Base-by-base conservation (phyloP, 2,888 invertebrate genomes). In the Ferdinandea cuprea region DNA sequence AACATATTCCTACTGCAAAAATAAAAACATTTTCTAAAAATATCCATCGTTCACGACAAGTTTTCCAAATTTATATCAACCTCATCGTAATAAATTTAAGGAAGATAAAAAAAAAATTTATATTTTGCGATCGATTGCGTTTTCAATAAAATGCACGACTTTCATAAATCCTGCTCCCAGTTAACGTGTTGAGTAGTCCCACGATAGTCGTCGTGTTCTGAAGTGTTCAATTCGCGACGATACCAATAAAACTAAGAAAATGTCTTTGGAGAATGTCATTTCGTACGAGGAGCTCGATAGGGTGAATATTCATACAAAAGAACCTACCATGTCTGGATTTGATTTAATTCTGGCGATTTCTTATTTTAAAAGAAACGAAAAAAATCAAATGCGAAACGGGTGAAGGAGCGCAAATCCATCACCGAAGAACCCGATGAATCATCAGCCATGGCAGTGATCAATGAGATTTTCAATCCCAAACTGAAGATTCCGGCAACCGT, bases 391-490 rank as follows among this genome's bases (percentile, higher is more conserved):
- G 87, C 88, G 2, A 87, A 84, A 4, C 88, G 89, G 3, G 88
- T 89, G 50, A 86, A 86, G 2, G 89, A 89, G 35, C 77, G 48
- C 9, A 86, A 87, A 0, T 87, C 87, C 9, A 86, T 87, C 0
- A 81, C 86, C 11, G 79, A 86, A 13, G 87, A 86, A 72, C 78
- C 86, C 8, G 88, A 89, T 44, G 83, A 83, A 83, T 90, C 91
- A 21, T 89, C 89, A 68, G 88, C 91, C 11, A 87, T 91, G 88
- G 88, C 89, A 35, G 88, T 87, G 44, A 91, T 91, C 68, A 89
- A 90, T 77, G 91, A 91, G 86, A 91, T 91, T 48, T 88, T 91
- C 25, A 91, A 91, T 88, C 91, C 91, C 0, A 87, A 87, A n/a
- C 86, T 90, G 5, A 90, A 88, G 79, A 85, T 90, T 44, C 91